Base-by-base conservation (phyloP, 1,140 invertebrate species). In the Andrena cerasifolii region DNA sequence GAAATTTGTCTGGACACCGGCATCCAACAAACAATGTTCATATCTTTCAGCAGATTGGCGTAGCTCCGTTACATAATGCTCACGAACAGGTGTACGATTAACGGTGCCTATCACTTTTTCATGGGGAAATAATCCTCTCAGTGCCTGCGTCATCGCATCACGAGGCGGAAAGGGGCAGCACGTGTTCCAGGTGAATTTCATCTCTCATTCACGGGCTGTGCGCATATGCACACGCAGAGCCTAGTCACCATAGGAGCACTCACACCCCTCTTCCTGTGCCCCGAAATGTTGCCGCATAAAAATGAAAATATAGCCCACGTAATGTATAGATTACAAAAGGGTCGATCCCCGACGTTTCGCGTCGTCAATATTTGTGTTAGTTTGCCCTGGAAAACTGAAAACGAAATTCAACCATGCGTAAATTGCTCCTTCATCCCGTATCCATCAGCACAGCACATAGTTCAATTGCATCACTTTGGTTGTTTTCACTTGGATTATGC, bases 81-180 rank as follows among this genome's bases (percentile, higher is more conserved):
- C 51, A 51, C 26, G 54, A 24, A 56, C 63, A 56, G 66, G 59
- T 51, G 47, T 53, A 67, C 79, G 78, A 86, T 80, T 85, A 83
- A 79, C 76, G 53, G 75, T 54, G 58, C 66, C 78, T 85, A 86
- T 86, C 78, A 82, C 68, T 85, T 87, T 86, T 86, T 87, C 80
- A 86, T 78, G 82, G 68, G 58, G 74, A 75, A 84, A 78, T 85
- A 85, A 85, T 84, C 79, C 83, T 81, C 79, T 85, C 78, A 66
- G 62, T 62, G 53, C 5, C 54, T 58, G 77, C 82, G 83, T 84
- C 65, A 81, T 62, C 47, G 68, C 82, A 82, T 82, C 82, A 86
- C 85, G 84, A 84, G 74, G 82, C 74, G 53, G 73, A 78, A 82
- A 86, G 73, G 78, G 61, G 76, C 61, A 75, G 62, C 79, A 80